Evolutionary conservation across 2,797 vertebrate species (phyloP).

Genomic region (Spinus pinus): DNA sequence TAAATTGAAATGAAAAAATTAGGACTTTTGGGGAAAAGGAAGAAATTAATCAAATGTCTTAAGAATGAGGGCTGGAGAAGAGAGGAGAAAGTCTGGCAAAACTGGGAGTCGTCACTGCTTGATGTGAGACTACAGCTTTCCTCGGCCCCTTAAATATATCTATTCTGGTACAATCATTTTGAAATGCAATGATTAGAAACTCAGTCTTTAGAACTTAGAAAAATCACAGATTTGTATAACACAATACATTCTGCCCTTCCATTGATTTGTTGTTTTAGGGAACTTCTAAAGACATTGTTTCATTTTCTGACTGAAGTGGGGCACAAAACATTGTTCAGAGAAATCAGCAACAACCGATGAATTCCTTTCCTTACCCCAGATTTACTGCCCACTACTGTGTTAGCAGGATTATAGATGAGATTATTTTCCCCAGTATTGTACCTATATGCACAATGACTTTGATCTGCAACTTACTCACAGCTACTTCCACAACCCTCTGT

Average conservation of each 20-base stretch:
- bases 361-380: neutral
- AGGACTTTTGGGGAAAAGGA: neutral
- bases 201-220: neutral
- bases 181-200: neutral
- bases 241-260: neutral
- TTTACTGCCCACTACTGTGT: neutral
- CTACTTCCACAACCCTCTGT: neutral
- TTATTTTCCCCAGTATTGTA: neutral
- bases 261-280: neutral
- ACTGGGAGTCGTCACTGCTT: rapidly evolving
- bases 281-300: neutral
- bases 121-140: neutral
- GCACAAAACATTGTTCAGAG: neutral
- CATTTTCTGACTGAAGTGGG: neutral
- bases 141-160: neutral
- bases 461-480: neutral
- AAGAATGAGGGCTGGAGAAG: neutral
- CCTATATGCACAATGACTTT: neutral
- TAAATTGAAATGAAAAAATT: neutral
- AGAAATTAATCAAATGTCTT: neutral
- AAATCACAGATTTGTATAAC: neutral
- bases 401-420: neutral
- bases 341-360: neutral
- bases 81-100: neutral
- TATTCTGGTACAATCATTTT: neutral